phyloP scores from a whole-genome alignment of 2,113 vertebrate species.

The Xenopus tropicalis region UCB_Xtro_10.0 CM004450.2:53972001-53972500 shows the following conservation, averaged over 20 bases:
- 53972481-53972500: slow-evolving; percentile 11
- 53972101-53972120: not conserved
- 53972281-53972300: slow-evolving; percentile 13
- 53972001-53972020: not conserved
- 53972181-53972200: not conserved
- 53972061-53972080: not conserved
- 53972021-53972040: too few relatives aligned
- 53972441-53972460: not conserved
- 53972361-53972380: slow-evolving; percentile 9
- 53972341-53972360: slow-evolving; percentile 7
- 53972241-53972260: not conserved
- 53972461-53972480: slow-evolving; percentile 18
- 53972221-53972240: not conserved
- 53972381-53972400: slow-evolving; percentile 7
- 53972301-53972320: not conserved
- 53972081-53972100: not conserved
- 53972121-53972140: too few relatives aligned
- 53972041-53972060: not conserved
- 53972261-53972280: slow-evolving; percentile 7
- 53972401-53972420: slow-evolving; percentile 11
- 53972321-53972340: slow-evolving; percentile 5
- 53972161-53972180: slow-evolving; percentile 4
- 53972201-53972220: slow-evolving; percentile 16
- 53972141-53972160: not conserved
- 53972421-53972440: not conserved